Evolutionary conservation across 1,140 invertebrate genomes (phyloP), one percentile per base, ranked within the genome.

Genomic region (Brachionus calyciflorus): DNA sequence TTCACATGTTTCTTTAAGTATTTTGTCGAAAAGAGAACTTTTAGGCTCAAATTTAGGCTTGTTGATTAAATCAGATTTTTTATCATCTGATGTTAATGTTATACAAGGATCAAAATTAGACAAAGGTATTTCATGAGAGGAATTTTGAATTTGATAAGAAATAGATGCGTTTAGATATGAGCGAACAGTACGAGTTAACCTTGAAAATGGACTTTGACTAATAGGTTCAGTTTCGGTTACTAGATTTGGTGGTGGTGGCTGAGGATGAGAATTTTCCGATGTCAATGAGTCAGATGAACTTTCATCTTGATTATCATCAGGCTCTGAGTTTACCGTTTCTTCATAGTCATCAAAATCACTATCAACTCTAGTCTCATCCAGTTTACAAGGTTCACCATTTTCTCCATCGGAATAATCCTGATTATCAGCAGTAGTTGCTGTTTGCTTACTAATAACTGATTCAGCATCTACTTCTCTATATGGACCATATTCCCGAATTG

Each of bases 391-490:
- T 14, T 73, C 24, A 14, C 37, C 10, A 21, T 51, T 51, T 24
- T 65, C 60, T 14, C 19, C 30, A 28, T 65, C 60, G 3, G 55
- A 60, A n/a, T n/a, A n/a, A 44, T 65, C 60, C 28, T 73, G 69
- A 37, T 73, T 55, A 24, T 73, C 30, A 30, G 12, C 41, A 26
- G 69, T 73, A 3, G 21, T 51, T n/a, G 14, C 21, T 73, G 69
- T 73, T 21, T 73, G 28, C 33, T 73, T 73, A 46, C 69, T 73
- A 21, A 30, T 40, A 14, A 73, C 21, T 40, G 69, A 73, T 21
- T 49, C 69, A 26, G 28, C 26, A 24, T 73, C 69, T 10, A 33
- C n/a, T 40, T 73, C 69, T 51, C 69, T 49, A 33, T 73, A 73
- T 1, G 46, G 21, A 51, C 69, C 60, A 44, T 65, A 65, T 19